These are phyloP conservation scores for Heliconius aoede DNA, from an alignment of 2,888 invertebrate genomes.

Conservation along the genomic window DNA sequence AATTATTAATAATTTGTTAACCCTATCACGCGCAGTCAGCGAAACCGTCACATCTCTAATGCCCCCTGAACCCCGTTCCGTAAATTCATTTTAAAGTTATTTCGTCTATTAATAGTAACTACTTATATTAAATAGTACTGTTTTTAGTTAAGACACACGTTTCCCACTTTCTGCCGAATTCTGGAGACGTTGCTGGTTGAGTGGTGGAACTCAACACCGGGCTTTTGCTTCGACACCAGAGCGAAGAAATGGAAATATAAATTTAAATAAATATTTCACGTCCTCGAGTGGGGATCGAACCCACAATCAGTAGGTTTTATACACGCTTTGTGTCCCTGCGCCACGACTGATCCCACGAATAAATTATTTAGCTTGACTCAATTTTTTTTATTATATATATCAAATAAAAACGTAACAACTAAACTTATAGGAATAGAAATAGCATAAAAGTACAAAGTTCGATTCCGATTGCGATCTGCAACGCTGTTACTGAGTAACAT, in stretches of 20 bases:
- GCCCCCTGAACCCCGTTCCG: constrained; percentile 66
- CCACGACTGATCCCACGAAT: too few species aligned
- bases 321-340: too few species aligned
- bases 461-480: constrained; percentile 39
- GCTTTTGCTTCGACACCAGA: too few species aligned
- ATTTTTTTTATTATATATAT: too few species aligned
- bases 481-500: constrained; percentile 58
- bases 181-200: too few species aligned
- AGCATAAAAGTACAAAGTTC: constrained; percentile 6
- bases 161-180: too few species aligned
- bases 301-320: too few species aligned
- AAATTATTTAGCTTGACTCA: too few species aligned
- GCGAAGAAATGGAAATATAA: too few species aligned
- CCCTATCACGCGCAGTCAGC: constrained; percentile 47
- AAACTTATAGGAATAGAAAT: background rate
- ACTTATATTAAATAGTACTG: background rate
- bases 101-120: background rate
- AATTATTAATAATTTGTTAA: background rate
- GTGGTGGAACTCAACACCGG: too few species aligned
- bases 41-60: constrained; percentile 57
- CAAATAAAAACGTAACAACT: background rate
- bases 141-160: background rate
- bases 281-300: too few species aligned
- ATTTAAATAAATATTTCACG: too few species aligned
- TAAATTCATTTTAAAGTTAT: constrained; percentile 70